Base-by-base conservation (phyloP, 2,113 vertebrate species). In the Atrichornis clamosus region DNA sequence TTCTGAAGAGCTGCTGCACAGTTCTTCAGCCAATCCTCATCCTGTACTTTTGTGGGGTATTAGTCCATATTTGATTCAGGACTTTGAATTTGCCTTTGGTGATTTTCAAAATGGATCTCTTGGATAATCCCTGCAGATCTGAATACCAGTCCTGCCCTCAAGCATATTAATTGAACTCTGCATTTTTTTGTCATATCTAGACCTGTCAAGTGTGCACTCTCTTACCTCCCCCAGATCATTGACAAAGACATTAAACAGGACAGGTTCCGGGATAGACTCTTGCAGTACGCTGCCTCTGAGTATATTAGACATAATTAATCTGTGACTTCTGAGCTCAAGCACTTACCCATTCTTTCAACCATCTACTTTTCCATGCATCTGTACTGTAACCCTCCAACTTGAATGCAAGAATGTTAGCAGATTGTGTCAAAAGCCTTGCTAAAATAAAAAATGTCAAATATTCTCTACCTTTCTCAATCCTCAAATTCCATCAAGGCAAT, bases 141-240 rank as follows among this genome's bases (percentile, higher is more conserved):
- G 37, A 64, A n/a, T 28, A 35, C 22, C 13, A 3, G 1, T 2
- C 13, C 15, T 59, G 12, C 5, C 35, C 60, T 69, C 39, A 73
- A 50, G 44, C 2, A 10, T 46, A 19, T 41, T 41, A 64, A 50
- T 39, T 59, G 7, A 7, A 30, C 24, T 18, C 10, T 53, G 26
- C 10, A 27, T 17, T 49, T 49, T 46, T 10, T 30, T 84, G 17
- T 21, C 42, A 37, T 21, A 33, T 63, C 33, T 52, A 64, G 28
- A 30, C 16, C 16, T 37, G 39, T 46, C 0, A 0, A 76, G 5
- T 2, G 5, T 56, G 46, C 10, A 20, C 3, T 24, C 26, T 77
- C 15, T 32, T 69, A 13, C n/a, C 14, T 91, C 11, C 39, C 28
- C 15, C 17, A 49, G 49, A 22, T 73, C 17, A 44, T 2, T 77